These are phyloP conservation scores for Brachionus asplanchnoidis DNA, from an alignment of 1,140 invertebrate genomes.

Conservation along the genomic window DNA sequence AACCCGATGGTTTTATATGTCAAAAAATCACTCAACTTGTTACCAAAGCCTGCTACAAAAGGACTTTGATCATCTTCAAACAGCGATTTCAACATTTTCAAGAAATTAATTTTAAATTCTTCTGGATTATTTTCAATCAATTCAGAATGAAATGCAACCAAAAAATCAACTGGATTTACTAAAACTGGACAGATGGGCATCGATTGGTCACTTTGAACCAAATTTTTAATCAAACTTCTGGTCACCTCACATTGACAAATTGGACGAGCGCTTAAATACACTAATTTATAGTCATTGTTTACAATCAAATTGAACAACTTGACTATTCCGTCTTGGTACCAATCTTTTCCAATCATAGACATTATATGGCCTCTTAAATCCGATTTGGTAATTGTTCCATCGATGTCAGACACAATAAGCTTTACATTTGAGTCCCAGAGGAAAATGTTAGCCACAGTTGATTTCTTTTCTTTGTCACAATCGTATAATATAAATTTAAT, in stretches of 20 bases:
- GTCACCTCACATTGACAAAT: slow-evolving; percentile 86
- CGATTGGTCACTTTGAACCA: slow-evolving; percentile 76
- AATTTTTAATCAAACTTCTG: slow-evolving; percentile 84
- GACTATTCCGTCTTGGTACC: slow-evolving; percentile 75
- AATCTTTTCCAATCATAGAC: slow-evolving; percentile 80
- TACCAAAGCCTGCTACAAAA: slow-evolving; percentile 98
- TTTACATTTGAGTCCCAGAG: slow-evolving; percentile 93
- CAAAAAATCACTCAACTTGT: slow-evolving; percentile 79
- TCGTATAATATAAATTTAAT: neutral
- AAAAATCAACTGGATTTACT: slow-evolving; percentile 89
- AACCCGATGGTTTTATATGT: slow-evolving; percentile 94
- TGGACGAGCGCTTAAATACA: slow-evolving; percentile 85
- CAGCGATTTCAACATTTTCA: slow-evolving; percentile 86
- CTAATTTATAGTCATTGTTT: slow-evolving; percentile 73
- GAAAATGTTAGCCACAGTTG: slow-evolving; percentile 69
- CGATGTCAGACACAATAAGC: slow-evolving; percentile 97
- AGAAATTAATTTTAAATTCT: slow-evolving; percentile 96
- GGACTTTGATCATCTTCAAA: slow-evolving; percentile 69
- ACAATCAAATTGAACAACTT: slow-evolving; percentile 93
- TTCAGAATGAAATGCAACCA: slow-evolving; percentile 86
- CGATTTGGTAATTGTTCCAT: slow-evolving; percentile 98
- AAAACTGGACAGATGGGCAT: slow-evolving; percentile 92
- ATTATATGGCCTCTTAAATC: slow-evolving; percentile 97
- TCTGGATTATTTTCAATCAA: slow-evolving; percentile 98
- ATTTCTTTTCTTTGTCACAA: neutral